A percentile compares a stretch with the other conserved stretches of the same genome.
These are phyloP conservation scores for Ephialtes manifestator DNA, from an alignment of 2,888 invertebrate species.

Conservation along the genomic window DNA sequence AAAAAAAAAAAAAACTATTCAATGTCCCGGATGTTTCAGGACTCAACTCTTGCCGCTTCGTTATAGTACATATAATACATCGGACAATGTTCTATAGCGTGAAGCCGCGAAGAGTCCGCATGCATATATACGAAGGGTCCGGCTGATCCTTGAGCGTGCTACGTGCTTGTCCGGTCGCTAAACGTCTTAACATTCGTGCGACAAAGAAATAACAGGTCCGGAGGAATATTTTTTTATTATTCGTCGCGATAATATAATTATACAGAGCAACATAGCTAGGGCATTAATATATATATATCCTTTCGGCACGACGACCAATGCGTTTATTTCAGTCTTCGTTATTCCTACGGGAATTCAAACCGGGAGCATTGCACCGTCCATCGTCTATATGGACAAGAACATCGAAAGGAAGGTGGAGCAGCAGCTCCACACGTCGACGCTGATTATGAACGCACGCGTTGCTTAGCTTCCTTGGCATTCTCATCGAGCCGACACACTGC, in stretches of 20 bases:
- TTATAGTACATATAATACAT: conserved; percentile 21
- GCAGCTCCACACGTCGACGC: conserved; percentile 78
- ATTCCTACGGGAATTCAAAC: conserved; percentile 46
- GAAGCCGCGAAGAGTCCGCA: conserved; percentile 40
- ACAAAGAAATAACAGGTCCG: conserved; percentile 33
- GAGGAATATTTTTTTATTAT: conserved; percentile 25
- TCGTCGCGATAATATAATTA: conserved; percentile 24
- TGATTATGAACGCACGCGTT: conserved; percentile 81
- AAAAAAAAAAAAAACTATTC: conserved; percentile 33
- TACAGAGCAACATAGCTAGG: background rate
- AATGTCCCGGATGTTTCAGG: conserved; percentile 64
- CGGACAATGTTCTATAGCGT: conserved; percentile 5
- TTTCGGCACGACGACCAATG: conserved; percentile 15
- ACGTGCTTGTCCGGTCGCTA: conserved; percentile 59
- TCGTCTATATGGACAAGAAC: conserved; percentile 20
- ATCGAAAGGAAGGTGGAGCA: conserved; percentile 74
- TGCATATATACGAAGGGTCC: conserved; percentile 17
- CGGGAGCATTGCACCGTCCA: conserved; percentile 48
- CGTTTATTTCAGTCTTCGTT: conserved; percentile 35
- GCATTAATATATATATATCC: background rate
- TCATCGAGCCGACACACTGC: conserved; percentile 47
- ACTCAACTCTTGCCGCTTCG: conserved; percentile 14
- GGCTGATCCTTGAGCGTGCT: conserved; percentile 39
- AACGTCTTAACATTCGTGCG: conserved; percentile 54
- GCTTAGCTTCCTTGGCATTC: conserved; percentile 68